These are phyloP conservation scores for Indri indri DNA, from an alignment of 2,113 vertebrate genomes.

Conservation along the genomic window DNA sequence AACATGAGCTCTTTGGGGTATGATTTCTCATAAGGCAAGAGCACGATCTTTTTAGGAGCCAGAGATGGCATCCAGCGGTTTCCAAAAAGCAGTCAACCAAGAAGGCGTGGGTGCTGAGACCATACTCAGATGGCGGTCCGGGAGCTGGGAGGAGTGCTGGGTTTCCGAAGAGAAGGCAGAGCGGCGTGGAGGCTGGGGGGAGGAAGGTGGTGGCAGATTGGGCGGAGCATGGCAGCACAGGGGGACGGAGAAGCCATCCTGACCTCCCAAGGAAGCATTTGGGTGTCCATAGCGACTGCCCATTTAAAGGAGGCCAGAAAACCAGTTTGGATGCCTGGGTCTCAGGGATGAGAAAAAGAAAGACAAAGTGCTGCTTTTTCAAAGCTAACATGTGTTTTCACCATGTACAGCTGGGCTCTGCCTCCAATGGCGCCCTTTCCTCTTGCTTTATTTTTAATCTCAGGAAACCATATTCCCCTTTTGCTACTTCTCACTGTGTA, in stretches of 20 bases:
- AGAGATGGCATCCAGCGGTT: background rate
- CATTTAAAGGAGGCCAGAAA: background rate
- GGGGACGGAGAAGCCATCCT: background rate
- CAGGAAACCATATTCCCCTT: conserved; percentile 64
- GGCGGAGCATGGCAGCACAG: background rate
- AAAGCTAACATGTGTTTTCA: conserved; percentile 56
- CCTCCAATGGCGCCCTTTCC: conserved; percentile 59
- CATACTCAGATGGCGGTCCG: background rate
- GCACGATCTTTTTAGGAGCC: background rate
- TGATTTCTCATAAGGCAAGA: background rate
- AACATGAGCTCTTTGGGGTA: background rate
- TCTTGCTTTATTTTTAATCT: conserved; percentile 77
- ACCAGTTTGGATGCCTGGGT: background rate
- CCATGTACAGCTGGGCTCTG: conserved; percentile 45
- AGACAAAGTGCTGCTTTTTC: background rate
- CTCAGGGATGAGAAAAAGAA: background rate
- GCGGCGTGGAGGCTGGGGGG: background rate
- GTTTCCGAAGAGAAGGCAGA: background rate
- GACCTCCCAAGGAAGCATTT: background rate
- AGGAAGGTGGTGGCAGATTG: background rate
- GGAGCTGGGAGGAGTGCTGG: background rate
- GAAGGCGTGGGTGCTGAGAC: background rate
- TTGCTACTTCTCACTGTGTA: conserved; percentile 64
- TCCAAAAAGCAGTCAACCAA: conserved; percentile 13
- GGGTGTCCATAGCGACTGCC: background rate